Conservation (phyloP, 2,113 vertebrate species). For the Melanostigma gelatinosum region DNA sequence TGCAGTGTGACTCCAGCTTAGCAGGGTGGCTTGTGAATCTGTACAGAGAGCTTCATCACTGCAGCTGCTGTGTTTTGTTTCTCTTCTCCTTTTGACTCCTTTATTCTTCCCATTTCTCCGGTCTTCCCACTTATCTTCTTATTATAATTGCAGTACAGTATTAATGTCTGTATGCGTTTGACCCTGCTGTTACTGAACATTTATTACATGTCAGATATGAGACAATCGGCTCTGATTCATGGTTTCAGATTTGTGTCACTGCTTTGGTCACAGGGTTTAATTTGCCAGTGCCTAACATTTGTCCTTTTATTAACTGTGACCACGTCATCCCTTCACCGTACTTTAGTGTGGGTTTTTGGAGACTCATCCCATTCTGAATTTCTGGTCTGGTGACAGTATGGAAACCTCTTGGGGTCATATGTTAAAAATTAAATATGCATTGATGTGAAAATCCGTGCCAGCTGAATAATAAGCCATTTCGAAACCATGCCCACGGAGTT, state of each 20-base stretch:
- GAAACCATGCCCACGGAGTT: too few relatives aligned
- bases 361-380: too few relatives aligned
- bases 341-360: too few relatives aligned
- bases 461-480: too few relatives aligned
- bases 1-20: conserved; percentile 38
- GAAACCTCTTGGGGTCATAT: too few relatives aligned
- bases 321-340: too few relatives aligned
- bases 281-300: not conserved
- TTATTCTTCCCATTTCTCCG: conserved; percentile 19
- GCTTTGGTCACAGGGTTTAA: not conserved
- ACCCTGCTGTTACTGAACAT: not conserved
- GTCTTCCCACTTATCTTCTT: not conserved
- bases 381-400: too few relatives aligned
- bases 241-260: not conserved
- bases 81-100: not conserved
- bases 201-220: not conserved
- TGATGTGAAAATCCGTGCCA: too few relatives aligned
- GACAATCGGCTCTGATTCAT: not conserved
- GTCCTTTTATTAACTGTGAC: too few relatives aligned
- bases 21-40: too few relatives aligned
- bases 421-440: too few relatives aligned
- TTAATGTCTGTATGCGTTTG: not conserved
- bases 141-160: not conserved
- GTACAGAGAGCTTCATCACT: conserved; percentile 6
- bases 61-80: conserved; percentile 25